These are phyloP conservation scores for Chionoecetes opilio DNA, from an alignment of 1,140 invertebrate species.

Conservation along the genomic window DNA sequence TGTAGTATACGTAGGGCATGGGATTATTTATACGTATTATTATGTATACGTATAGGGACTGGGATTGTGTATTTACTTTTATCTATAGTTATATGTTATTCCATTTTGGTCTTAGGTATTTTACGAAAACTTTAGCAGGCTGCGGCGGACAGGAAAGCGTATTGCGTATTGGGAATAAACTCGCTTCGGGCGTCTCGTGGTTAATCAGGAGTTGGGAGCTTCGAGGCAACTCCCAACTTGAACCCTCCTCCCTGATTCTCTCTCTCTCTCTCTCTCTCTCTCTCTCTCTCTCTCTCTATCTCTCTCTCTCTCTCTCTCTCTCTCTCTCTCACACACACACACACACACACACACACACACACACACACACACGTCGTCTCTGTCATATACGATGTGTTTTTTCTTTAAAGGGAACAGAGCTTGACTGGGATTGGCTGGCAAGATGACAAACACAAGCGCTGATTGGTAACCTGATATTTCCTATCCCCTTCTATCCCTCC, in stretches of 20 bases:
- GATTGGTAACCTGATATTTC: not conserved
- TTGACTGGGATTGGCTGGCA: not conserved
- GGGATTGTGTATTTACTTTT: too few species aligned
- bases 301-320: not conserved
- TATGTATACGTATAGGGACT: too few species aligned
- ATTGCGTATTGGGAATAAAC: not conserved
- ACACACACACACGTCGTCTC: too few species aligned
- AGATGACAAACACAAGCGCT: conserved; percentile 7
- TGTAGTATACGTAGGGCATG: too few species aligned
- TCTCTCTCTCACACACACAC: too few species aligned
- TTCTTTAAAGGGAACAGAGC: not conserved
- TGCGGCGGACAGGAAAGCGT: not conserved
- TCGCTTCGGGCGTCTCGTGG: not conserved
- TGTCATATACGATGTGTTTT: not conserved
- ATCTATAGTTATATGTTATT: too few species aligned
- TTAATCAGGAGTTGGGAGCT: not conserved
- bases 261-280: conserved; percentile 16
- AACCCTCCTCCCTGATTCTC: not conserved
- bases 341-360: too few species aligned
- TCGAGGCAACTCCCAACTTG: not conserved
- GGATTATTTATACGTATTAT: too few species aligned
- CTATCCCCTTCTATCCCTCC: not conserved
- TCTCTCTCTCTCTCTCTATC: conserved; percentile 17
- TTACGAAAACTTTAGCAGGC: too few species aligned
- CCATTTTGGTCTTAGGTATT: too few species aligned